A percentile compares a stretch with the other conserved stretches of the same genome.
phyloP scores from a whole-genome alignment of 2,113 vertebrate genomes.

The Apteryx owenii region DNA sequence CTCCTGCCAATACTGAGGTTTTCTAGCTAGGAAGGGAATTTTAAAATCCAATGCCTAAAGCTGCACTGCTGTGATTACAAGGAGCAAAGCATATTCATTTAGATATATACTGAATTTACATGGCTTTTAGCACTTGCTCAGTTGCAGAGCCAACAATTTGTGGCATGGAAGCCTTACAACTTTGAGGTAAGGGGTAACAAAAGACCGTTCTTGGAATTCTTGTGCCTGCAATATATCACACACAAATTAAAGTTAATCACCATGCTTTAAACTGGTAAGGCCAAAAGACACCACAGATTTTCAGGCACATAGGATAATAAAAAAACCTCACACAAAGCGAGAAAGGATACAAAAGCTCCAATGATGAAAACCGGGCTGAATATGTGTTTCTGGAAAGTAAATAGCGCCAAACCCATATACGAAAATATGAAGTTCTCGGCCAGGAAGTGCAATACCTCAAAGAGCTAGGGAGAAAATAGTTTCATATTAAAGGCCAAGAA shows the following conservation, averaged over 20 bases:
- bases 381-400: conserved; percentile 97
- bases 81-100: background rate
- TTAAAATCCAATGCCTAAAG: background rate
- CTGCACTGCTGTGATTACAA: background rate
- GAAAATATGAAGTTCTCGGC: conserved; percentile 99
- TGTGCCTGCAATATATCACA: background rate
- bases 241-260: background rate
- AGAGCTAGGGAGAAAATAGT: conserved; percentile 82
- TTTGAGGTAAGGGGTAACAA: background rate
- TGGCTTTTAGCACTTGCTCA: background rate
- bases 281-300: background rate
- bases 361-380: conserved; percentile 96
- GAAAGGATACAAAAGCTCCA: conserved; percentile 96
- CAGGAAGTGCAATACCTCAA: conserved; percentile 95
- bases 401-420: conserved; percentile 96
- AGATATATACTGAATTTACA: background rate
- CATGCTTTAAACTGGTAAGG: background rate
- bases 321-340: background rate
- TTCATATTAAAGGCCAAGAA: background rate
- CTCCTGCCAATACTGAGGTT: background rate
- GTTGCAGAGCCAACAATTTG: background rate
- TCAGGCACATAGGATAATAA: background rate
- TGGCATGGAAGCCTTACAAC: background rate
- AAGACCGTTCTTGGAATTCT: background rate
- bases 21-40: background rate